Percentiles rank a stretch among this genome's conserved stretches.
Evolutionary conservation across 2,888 invertebrate genomes (phyloP).

Genomic region (Amiota minor): DNA sequence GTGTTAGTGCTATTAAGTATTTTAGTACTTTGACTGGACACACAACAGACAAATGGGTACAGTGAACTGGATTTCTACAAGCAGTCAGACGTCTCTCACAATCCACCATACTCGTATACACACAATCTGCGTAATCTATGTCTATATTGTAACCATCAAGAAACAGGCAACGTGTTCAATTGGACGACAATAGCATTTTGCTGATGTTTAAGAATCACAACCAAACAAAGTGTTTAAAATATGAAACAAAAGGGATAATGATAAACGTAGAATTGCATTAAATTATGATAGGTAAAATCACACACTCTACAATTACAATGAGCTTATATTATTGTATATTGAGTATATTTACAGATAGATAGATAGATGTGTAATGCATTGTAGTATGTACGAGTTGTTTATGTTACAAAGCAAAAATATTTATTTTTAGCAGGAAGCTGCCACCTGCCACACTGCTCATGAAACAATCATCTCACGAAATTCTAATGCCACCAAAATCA

Average conservation of each 20-base stretch:
- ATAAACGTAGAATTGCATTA: background rate
- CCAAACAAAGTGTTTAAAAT: background rate
- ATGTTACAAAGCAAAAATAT: no score
- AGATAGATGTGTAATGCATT: no score
- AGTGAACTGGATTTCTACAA: slow-evolving; percentile 34
- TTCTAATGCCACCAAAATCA: no score
- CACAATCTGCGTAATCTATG: background rate
- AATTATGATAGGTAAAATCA: no score
- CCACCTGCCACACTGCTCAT: no score
- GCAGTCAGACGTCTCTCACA: background rate
- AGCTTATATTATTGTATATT: no score
- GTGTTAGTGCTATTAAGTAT: slow-evolving; percentile 21
- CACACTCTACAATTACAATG: no score
- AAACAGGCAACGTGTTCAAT: background rate
- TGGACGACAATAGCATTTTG: background rate
- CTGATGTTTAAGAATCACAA: background rate
- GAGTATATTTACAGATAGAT: no score
- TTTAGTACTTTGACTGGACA: slow-evolving; percentile 2
- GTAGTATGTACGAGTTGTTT: no score
- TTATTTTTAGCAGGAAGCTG: no score
- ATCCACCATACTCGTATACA: background rate
- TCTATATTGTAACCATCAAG: background rate
- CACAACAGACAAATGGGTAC: slow-evolving; percentile 33
- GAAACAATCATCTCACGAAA: no score
- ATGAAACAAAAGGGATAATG: background rate